Base-by-base conservation (phyloP, 2,888 invertebrate genomes). In the Pandemis cinnamomeana region DNA sequence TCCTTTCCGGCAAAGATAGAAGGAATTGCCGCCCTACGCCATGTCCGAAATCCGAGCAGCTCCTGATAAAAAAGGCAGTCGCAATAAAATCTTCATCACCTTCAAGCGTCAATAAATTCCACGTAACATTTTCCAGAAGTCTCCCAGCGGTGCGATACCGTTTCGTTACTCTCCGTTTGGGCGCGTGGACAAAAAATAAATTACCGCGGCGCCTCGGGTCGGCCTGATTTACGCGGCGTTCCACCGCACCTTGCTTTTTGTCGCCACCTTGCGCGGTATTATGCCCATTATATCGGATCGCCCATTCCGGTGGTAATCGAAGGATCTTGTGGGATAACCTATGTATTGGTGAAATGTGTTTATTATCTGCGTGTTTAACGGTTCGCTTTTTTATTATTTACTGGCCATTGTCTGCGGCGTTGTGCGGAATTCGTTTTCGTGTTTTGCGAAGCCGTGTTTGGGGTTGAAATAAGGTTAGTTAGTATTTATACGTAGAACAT, bases 151-250 rank as follows among this genome's bases (percentile, higher is more conserved):
- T 74, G 71, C 74, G 74, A 74, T 74, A 67, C 70, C 66, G 71
- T 74, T 69, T 73, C 73, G 73, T 70, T 73, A 70, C 72, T 69
- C 72, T 42, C 67, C 55, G 67, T 69, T 55, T 44, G 67, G 61
- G 58, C 58, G 48, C 58, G 69, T 71, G 74, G 74, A 74, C 74
- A 74, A 74, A 71, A 74, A 74, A 74, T 74, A 74, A 71, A 74
- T 74, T 74, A 71, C 70, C 70, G 71, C 60, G 63, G 63, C 27
- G 44, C 67, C 55, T 15, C 46, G 71, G 66, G 70, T 46, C 53
- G 67, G 62, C 55, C 74, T 74, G 74, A 74, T 74, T 74, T 74
- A 74, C 74, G 61, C 44, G 27, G 48, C 66, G 42, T 60, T 1
- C 46, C 64, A 27, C 64, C 53, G 60, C 60, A 60, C 66, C 66